A percentile compares a stretch with the other conserved stretches of the same genome.
phyloP scores from a whole-genome alignment of 2,888 invertebrate species.

The Cephus spinipes region DNA sequence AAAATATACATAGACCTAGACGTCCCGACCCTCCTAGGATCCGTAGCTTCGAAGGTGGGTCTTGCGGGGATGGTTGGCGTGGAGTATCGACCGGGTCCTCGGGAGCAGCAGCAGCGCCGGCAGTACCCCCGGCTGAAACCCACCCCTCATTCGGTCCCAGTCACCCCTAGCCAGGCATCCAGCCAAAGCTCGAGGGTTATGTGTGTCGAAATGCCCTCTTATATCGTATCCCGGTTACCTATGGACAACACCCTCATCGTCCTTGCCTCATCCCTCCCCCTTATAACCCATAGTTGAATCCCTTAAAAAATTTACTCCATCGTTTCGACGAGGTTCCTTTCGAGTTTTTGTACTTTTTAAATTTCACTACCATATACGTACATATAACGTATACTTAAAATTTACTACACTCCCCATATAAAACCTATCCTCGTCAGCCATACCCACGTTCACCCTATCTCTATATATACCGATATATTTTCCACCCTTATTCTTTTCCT shows the following conservation, averaged over 20 bases:
- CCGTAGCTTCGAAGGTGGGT: constrained; percentile 8
- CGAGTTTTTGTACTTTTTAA: background rate
- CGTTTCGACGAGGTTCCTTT: background rate
- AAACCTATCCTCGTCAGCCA: background rate
- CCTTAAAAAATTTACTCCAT: background rate
- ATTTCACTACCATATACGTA: too few species aligned
- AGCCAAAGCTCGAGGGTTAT: background rate
- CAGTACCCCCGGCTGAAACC: constrained; percentile 14
- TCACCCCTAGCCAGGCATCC: background rate
- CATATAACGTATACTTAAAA: background rate
- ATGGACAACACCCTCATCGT: background rate
- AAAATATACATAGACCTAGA: background rate
- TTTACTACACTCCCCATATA: background rate
- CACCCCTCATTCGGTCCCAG: constrained; percentile 1
- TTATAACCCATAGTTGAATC: too few species aligned
- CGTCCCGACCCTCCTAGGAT: background rate
- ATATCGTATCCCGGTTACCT: background rate
- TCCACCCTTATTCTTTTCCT: background rate
- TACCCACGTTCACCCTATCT: background rate
- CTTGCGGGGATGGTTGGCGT: constrained; percentile 12
- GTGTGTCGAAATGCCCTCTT: background rate
- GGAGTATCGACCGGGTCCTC: constrained; percentile 19
- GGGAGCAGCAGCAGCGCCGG: background rate
- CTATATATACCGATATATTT: background rate
- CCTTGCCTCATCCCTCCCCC: background rate